Percentiles rank a stretch among this genome's conserved stretches.
phyloP scores from a whole-genome alignment of 2,888 invertebrate genomes.

The Netelia inedita region DNA sequence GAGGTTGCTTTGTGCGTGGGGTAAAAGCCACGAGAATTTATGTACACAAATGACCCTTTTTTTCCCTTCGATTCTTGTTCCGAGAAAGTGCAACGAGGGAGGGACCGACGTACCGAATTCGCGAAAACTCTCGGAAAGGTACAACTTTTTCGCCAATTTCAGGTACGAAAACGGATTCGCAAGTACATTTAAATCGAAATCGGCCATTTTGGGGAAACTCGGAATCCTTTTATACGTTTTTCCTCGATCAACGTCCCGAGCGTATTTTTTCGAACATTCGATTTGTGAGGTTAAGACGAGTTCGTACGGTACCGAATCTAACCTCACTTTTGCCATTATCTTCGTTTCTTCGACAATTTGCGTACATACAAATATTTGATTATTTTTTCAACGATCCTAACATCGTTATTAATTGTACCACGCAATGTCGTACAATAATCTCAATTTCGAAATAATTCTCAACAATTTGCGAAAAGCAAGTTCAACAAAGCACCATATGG shows the following conservation, averaged over 20 bases:
- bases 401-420: no score
- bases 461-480: no score
- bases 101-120: background rate
- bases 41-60: slow-evolving; percentile 23
- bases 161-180: background rate
- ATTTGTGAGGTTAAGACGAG: no score
- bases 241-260: background rate
- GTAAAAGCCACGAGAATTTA: slow-evolving; percentile 12
- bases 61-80: slow-evolving; percentile 41
- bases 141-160: background rate
- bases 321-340: no score
- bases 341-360: no score
- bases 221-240: background rate
- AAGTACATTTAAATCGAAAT: background rate
- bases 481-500: background rate
- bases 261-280: background rate
- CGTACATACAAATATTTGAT: no score
- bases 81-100: slow-evolving; percentile 7
- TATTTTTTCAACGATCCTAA: no score
- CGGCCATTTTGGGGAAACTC: background rate
- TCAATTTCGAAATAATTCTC: no score
- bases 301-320: no score
- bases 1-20: background rate
- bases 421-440: no score
- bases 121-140: background rate